Percentiles rank a stretch among this genome's conserved stretches.
Evolutionary conservation across 1,140 invertebrate species (phyloP).

Genomic region (Danaus melanippus): DNA sequence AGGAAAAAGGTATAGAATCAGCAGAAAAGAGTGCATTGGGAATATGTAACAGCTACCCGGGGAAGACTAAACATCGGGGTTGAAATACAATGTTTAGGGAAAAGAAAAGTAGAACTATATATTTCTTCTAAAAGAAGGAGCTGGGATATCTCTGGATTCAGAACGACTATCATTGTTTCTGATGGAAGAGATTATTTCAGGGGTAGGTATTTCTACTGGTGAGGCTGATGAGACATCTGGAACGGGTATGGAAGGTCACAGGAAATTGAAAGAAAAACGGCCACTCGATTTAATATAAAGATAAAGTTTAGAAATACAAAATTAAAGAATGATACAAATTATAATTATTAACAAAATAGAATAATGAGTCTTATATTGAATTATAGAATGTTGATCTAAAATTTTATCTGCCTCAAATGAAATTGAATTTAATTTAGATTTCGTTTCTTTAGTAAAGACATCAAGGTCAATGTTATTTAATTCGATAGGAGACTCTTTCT

Average conservation of each 20-base stretch:
- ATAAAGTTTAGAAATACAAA: slow-evolving; percentile 3
- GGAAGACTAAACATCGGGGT: slow-evolving; percentile 10
- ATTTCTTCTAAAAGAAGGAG: not conserved
- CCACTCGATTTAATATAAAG: not conserved
- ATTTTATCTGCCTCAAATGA: no score
- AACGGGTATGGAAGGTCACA: not conserved
- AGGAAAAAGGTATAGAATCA: no score
- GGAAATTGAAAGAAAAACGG: not conserved
- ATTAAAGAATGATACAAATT: slow-evolving; percentile 2
- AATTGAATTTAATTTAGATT: no score
- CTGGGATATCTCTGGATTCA: not conserved
- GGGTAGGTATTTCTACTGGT: not conserved
- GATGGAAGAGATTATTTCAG: not conserved
- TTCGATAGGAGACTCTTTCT: no score
- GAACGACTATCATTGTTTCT: not conserved
- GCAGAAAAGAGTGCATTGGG: no score
- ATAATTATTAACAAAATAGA: slow-evolving; percentile 2
- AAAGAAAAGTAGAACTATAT: not conserved
- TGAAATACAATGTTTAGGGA: slow-evolving; percentile 7
- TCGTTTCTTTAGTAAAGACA: slow-evolving; percentile 13
- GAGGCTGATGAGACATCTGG: not conserved
- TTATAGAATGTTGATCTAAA: slow-evolving; percentile 5
- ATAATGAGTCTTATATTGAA: no score
- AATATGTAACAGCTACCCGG: not conserved
- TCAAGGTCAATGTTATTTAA: slow-evolving; percentile 15